Conservation (phyloP, 2,888 invertebrate genomes). For the Didymodactylos carnosus region DNA sequence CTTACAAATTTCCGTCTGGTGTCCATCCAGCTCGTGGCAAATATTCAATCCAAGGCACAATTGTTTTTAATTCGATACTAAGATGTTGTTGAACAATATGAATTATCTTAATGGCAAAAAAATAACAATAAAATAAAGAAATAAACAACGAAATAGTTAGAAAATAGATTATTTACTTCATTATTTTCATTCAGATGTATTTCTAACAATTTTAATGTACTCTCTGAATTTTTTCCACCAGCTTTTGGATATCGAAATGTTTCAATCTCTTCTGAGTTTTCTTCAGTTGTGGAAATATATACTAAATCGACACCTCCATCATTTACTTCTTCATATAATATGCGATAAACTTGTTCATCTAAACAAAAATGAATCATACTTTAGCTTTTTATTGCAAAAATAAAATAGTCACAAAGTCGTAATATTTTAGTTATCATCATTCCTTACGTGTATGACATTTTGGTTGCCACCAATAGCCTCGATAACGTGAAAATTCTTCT, state of each 20-base stretch:
- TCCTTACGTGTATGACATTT: no score
- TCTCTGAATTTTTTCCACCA: constrained; percentile 55
- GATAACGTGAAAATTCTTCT: constrained; percentile 86
- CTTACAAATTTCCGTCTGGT: constrained; percentile 66
- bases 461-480: constrained; percentile 96
- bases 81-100: constrained; percentile 38
- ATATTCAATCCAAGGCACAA: constrained; percentile 85
- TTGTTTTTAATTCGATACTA: constrained; percentile 34
- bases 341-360: constrained; percentile 23
- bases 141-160: no score
- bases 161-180: constrained; percentile 38
- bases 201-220: constrained; percentile 55
- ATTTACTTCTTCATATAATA: constrained; percentile 42
- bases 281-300: constrained; percentile 63
- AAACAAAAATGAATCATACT: no score
- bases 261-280: constrained; percentile 40
- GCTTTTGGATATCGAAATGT: constrained; percentile 40
- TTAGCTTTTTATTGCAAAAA: not conserved
- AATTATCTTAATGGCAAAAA: constrained; percentile 27
- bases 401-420: constrained; percentile 5
- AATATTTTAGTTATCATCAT: not conserved
- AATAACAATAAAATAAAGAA: no score
- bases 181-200: no score
- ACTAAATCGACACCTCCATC: constrained; percentile 65
- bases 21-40: constrained; percentile 85